Conservation (phyloP, 2,113 vertebrate genomes). For the Pseudolaguvia tuberculata region DNA sequence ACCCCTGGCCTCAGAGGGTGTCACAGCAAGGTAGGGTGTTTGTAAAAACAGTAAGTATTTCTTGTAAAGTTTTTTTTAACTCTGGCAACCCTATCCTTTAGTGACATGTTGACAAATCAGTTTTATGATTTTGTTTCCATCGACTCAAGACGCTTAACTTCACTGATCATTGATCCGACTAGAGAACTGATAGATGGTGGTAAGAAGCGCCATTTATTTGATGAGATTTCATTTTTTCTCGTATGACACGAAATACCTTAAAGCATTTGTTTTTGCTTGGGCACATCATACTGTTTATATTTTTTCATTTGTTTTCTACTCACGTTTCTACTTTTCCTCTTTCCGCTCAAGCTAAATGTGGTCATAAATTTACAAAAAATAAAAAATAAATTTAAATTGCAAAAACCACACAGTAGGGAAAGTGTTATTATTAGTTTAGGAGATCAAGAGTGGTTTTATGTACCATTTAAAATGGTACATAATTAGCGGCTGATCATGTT, state of each 20-base stretch:
- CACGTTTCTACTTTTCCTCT: background rate
- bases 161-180: background rate
- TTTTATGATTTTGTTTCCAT: background rate
- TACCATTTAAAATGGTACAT: conserved; percentile 20
- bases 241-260: background rate
- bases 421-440: background rate
- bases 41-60: background rate
- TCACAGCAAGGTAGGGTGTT: background rate
- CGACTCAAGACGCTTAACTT: conserved; percentile 1
- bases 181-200: conserved; percentile 1
- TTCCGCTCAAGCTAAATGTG: background rate
- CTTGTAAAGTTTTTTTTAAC: background rate
- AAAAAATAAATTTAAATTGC: background rate
- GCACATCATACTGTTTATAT: background rate
- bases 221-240: conserved; percentile 3
- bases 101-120: background rate
- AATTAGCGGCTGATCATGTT: conserved; percentile 4
- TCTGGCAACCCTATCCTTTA: background rate
- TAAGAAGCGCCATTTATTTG: background rate
- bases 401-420: background rate
- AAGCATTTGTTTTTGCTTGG: conserved; percentile 8
- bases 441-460: conserved; percentile 8
- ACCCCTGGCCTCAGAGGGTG: conserved; percentile 8
- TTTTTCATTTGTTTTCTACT: background rate
- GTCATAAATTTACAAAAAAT: background rate